Percentiles rank a stretch among this genome's conserved stretches.
Evolutionary conservation across 2,797 vertebrate species (phyloP).

Genomic region (Monodelphis domestica): DNA sequence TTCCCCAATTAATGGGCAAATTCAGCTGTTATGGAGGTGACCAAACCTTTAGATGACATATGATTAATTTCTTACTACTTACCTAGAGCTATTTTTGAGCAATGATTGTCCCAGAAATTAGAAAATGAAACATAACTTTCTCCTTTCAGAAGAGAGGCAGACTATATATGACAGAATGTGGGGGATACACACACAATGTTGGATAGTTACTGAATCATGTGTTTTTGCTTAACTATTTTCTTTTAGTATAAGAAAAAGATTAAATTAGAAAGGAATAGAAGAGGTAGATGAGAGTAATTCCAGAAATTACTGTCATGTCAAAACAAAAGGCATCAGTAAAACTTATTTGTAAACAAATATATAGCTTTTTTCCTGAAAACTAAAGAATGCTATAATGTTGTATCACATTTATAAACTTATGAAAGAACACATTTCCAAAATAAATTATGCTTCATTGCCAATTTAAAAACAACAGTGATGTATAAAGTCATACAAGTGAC

Average conservation of each 20-base stretch:
- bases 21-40: neutral
- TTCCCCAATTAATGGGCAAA: neutral
- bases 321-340: neutral
- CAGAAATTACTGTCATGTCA: neutral
- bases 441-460: neutral
- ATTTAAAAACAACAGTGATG: slow-evolving; percentile 22
- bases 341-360: neutral
- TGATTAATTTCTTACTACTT: neutral
- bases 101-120: neutral
- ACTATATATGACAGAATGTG: neutral
- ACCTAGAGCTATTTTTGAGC: neutral
- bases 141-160: neutral
- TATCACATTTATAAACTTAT: slow-evolving; percentile 29
- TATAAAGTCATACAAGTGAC: neutral
- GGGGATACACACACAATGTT: neutral
- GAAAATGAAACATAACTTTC: neutral
- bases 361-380: neutral
- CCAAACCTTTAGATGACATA: neutral
- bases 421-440: slow-evolving; percentile 41
- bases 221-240: neutral
- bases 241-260: neutral
- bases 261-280: neutral
- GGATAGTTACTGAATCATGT: neutral
- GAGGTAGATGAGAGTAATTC: neutral
- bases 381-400: slow-evolving; percentile 18